phyloP scores from a whole-genome alignment of 2,888 invertebrate genomes.

The Thymelicus sylvestris region DNA sequence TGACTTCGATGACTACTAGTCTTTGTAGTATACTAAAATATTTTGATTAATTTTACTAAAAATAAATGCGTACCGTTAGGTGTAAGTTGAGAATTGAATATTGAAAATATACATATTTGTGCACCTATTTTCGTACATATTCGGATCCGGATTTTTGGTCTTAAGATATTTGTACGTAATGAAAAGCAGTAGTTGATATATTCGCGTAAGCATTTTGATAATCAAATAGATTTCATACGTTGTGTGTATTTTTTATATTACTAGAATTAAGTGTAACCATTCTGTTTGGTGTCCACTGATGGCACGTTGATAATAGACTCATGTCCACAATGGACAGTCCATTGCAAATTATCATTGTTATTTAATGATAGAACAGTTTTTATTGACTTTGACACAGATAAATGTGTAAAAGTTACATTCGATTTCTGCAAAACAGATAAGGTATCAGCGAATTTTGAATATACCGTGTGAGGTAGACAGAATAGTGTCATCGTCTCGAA shows the following conservation, averaged over 20 bases:
- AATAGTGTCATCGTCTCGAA: not conserved
- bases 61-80: constrained; percentile 25
- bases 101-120: constrained; percentile 47
- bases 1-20: constrained; percentile 21
- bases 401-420: too few species aligned
- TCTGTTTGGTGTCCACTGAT: not conserved
- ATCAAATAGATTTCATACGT: constrained; percentile 64
- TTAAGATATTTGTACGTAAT: constrained; percentile 45
- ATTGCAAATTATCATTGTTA: not conserved
- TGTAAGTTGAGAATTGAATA: constrained; percentile 44
- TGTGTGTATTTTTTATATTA: constrained; percentile 55
- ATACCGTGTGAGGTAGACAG: not conserved
- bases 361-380: not conserved
- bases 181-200: constrained; percentile 35
- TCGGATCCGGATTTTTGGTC: constrained; percentile 46
- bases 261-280: constrained; percentile 43
- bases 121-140: constrained; percentile 59
- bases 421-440: not conserved
- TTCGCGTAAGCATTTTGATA: constrained; percentile 57
- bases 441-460: not conserved
- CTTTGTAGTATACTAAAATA: constrained; percentile 23
- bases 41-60: constrained; percentile 30
- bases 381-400: too few species aligned
- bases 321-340: not conserved
- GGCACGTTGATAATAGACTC: too few species aligned